phyloP scores from a whole-genome alignment of 2,113 vertebrate species.

The Podocnemis expansa region DNA sequence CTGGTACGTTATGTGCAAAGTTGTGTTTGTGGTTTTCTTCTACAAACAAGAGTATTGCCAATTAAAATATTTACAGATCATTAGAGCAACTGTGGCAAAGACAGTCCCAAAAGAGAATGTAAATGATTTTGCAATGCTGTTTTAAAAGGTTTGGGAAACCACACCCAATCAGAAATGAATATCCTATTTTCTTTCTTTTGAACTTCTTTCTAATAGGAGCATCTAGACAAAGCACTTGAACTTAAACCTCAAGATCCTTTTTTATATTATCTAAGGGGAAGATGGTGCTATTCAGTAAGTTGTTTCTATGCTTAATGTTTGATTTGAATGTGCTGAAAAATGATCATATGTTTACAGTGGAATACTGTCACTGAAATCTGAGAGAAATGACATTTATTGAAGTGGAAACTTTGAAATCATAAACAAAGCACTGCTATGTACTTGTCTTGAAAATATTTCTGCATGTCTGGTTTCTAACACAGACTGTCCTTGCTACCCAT shows the following conservation, averaged over 20 bases:
- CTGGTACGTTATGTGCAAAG: not conserved
- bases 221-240: slow-evolving; percentile 94
- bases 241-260: slow-evolving; percentile 92
- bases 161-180: not conserved
- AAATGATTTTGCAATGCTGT: slow-evolving; percentile 4
- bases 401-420: not conserved
- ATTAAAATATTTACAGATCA: slow-evolving; percentile 8
- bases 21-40: not conserved
- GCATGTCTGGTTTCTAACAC: not conserved
- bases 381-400: not conserved
- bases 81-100: slow-evolving; percentile 1
- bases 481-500: not conserved
- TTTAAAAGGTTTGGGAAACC: slow-evolving; percentile 6
- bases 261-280: slow-evolving; percentile 94
- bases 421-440: not conserved
- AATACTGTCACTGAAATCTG: not conserved
- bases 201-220: slow-evolving; percentile 84
- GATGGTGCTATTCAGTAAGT: slow-evolving; percentile 97
- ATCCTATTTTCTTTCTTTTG: slow-evolving; percentile 8
- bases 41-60: not conserved
- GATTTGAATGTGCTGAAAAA: not conserved
- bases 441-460: not conserved
- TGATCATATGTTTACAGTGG: not conserved
- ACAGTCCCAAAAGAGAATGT: not conserved
- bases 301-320: not conserved